phyloP scores from a whole-genome alignment of 2,113 vertebrate species.

The Apteryx mantelli region DNA sequence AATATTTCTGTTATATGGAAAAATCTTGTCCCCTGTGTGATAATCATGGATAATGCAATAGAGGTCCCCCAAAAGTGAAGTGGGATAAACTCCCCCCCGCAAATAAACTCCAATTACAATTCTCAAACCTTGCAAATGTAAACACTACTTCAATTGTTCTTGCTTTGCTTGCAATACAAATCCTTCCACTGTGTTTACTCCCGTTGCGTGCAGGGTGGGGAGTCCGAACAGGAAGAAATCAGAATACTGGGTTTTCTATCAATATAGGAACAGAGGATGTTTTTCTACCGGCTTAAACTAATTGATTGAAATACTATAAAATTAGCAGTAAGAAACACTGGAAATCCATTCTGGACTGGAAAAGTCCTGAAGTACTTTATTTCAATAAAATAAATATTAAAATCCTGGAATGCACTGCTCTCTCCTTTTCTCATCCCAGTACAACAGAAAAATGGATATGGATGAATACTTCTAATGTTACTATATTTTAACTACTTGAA shows the following conservation, averaged over 20 bases:
- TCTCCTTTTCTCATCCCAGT: neutral
- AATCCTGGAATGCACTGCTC: neutral
- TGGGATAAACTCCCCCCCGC: neutral
- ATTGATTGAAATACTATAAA: neutral
- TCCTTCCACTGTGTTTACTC: constrained; percentile 30
- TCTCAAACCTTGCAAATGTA: neutral
- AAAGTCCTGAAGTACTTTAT: neutral
- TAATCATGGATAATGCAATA: neutral
- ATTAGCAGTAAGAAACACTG: neutral
- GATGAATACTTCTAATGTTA: neutral
- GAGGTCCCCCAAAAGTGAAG: neutral
- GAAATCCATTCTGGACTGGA: neutral
- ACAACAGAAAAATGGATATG: neutral
- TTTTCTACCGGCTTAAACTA: constrained; percentile 22
- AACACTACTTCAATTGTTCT: constrained; percentile 38
- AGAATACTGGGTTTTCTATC: constrained; percentile 27
- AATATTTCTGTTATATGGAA: neutral
- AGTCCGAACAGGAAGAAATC: constrained; percentile 59
- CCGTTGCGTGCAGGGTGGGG: neutral
- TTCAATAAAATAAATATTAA: neutral
- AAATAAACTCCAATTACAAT: constrained; percentile 27
- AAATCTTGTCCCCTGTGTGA: neutral
- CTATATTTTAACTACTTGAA: neutral
- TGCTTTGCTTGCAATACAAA: constrained; percentile 22
- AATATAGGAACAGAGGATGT: constrained; percentile 10